Base-by-base conservation (phyloP, 2,113 vertebrate species). In the Chaetorhynchus papuensis region DNA sequence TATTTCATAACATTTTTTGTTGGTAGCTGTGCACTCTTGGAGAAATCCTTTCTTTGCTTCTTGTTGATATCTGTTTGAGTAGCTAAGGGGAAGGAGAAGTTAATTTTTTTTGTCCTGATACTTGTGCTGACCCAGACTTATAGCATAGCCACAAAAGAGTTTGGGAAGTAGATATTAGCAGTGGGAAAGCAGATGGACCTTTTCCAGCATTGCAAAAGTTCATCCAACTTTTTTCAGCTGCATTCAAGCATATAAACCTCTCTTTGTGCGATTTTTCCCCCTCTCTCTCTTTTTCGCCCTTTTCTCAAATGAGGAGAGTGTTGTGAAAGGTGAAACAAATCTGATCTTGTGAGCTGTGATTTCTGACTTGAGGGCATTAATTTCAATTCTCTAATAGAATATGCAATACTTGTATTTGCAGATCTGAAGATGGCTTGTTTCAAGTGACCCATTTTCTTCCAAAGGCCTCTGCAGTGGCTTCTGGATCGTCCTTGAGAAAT, bases 201-300 rank as follows among this genome's bases (percentile, higher is more conserved):
- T 68, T 83, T 87, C 90, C 90, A 93, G 54, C 45, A 31, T 4
- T 23, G 30, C 70, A 89, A 83, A 96, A 89, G 91, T 92, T 91
- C 56, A 33, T 82, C 56, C 74, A 95, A 68, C 42, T 50, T 93
- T 94, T 90, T 95, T 86, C 94, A 94, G 66, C 44, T 92, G n/a
- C 64, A 75, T 59, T 87, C 83, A 89, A 92, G 76, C 86, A 53
- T 49, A 9, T 63, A 80, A 94, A 77, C 6, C 15, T 90, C 44
- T 72, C 85, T 82, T 68, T 87, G 81, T 91, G 54, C 37, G 39
- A 45, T 87, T 12, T 15, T 65, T 16, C 5, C 27, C 45, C 7
- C 6, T 3, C 17, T 23, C 50, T 35, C 35, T 42, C 30, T 47
- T 64, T 35, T 57, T 76, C 14, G 4, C 26, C 26, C 23, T 89